Conservation (phyloP, 2,797 vertebrate genomes). For the Martes flavigula region DNA sequence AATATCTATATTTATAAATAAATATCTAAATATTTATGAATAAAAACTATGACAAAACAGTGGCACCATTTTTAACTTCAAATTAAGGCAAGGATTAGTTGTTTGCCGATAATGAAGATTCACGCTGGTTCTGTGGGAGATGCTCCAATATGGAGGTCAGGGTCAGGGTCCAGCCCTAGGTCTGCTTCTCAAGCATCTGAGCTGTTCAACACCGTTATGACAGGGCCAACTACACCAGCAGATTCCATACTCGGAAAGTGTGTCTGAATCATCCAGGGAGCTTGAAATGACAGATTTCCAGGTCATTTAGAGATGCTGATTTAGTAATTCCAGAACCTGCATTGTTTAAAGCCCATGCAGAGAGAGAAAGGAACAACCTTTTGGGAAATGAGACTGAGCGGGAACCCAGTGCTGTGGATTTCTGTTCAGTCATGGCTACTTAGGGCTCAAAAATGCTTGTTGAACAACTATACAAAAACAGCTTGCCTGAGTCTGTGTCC, state of each 20-base stretch:
- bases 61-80: not conserved
- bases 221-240: not conserved
- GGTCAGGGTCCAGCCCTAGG: not conserved
- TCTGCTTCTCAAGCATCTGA: not conserved
- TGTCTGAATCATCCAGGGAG: not conserved
- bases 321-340: not conserved
- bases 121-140: not conserved
- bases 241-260: not conserved
- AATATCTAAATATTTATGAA: constrained; percentile 30
- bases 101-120: not conserved
- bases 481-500: not conserved
- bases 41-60: not conserved
- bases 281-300: not conserved
- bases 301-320: not conserved
- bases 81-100: not conserved
- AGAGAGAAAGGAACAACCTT: not conserved
- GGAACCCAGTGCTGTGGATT: not conserved
- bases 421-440: not conserved
- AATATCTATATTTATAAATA: constrained; percentile 26
- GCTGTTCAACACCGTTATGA: not conserved
- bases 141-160: not conserved
- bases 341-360: not conserved
- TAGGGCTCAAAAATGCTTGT: not conserved
- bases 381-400: not conserved
- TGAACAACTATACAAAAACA: not conserved